These are phyloP conservation scores for Nymphalis urticae DNA, from an alignment of 2,888 invertebrate species.

Conservation along the genomic window DNA sequence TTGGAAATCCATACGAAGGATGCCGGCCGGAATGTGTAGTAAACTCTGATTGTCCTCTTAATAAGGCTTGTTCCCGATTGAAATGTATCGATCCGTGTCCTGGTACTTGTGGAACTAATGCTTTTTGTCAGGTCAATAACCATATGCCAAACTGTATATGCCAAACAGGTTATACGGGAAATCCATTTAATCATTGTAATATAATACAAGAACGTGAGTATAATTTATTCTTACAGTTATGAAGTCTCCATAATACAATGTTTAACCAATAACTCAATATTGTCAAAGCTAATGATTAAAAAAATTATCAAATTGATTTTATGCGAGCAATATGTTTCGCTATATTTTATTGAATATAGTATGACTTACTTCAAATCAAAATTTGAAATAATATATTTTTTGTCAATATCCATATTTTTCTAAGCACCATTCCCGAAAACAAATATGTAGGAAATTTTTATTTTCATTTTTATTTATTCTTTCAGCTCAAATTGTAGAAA, in stretches of 20 bases:
- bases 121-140: slow-evolving; percentile 87
- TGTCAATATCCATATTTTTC: too few relatives aligned
- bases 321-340: too few relatives aligned
- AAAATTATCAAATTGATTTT: too few relatives aligned
- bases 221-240: slow-evolving; percentile 1
- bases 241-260: too few relatives aligned
- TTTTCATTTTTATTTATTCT: slow-evolving; percentile 34
- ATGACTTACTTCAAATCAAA: too few relatives aligned
- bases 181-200: slow-evolving; percentile 84
- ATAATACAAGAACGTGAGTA: slow-evolving; percentile 73
- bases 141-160: slow-evolving; percentile 88
- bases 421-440: not conserved
- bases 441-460: not conserved
- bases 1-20: slow-evolving; percentile 89
- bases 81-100: slow-evolving; percentile 90
- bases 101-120: slow-evolving; percentile 88
- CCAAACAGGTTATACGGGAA: slow-evolving; percentile 84
- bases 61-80: slow-evolving; percentile 86
- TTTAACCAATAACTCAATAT: too few relatives aligned
- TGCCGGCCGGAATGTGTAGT: slow-evolving; percentile 88
- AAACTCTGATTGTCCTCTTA: slow-evolving; percentile 87
- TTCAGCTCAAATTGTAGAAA: slow-evolving; percentile 60
- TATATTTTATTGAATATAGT: too few relatives aligned
- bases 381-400: too few relatives aligned
- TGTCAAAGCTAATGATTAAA: too few relatives aligned